Percentiles rank a stretch among this genome's conserved stretches.
These are phyloP conservation scores for Staurois parvus DNA, from an alignment of 2,797 vertebrate species.

Conservation along the genomic window DNA sequence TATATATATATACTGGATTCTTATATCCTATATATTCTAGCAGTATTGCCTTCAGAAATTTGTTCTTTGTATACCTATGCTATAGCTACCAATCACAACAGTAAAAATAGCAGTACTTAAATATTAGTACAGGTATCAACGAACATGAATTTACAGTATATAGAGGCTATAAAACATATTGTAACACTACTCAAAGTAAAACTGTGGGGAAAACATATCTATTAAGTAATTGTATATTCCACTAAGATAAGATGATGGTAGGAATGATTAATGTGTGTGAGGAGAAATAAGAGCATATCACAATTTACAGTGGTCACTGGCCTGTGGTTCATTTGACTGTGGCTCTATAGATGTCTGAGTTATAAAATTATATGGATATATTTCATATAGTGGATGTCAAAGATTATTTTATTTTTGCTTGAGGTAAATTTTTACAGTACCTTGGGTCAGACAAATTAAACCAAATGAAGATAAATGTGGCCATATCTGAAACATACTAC, in stretches of 20 bases:
- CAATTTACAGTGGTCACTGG: conserved; percentile 21
- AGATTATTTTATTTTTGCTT: conserved; percentile 3
- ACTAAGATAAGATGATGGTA: background rate
- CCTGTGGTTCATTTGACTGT: background rate
- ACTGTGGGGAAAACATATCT: no score
- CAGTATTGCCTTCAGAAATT: background rate
- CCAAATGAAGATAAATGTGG: conserved; percentile 15
- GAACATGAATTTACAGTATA: no score
- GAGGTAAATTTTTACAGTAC: conserved; percentile 13
- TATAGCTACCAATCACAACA: background rate
- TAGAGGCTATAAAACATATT: no score
- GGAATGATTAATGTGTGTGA: background rate
- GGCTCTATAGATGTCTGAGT: background rate
- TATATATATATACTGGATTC: background rate
- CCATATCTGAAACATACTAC: background rate
- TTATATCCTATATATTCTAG: background rate
- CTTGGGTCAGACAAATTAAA: conserved; percentile 13
- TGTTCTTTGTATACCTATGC: background rate
- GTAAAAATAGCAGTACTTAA: no score
- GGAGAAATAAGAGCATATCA: background rate
- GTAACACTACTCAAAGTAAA: no score
- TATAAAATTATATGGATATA: conserved; percentile 23
- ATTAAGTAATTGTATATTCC: background rate
- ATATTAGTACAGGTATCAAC: no score
- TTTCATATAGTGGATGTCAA: conserved; percentile 1